phyloP scores from a whole-genome alignment of 2,888 invertebrate genomes.

The Aromia moschata region DNA sequence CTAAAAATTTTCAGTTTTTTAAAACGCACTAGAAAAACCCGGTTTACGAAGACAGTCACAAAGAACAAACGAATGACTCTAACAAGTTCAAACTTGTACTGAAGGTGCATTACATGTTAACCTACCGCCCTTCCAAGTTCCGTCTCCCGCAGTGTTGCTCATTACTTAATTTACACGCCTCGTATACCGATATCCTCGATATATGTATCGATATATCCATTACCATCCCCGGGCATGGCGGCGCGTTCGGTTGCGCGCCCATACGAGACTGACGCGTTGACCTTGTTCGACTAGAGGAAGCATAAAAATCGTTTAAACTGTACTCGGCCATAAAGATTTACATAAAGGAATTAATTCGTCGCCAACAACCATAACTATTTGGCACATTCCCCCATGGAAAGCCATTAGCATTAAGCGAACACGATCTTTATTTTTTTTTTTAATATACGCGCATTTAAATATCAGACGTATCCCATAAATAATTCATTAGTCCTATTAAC shows the following conservation, averaged over 20 bases:
- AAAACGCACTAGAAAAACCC: too few relatives aligned
- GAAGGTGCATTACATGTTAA: too few relatives aligned
- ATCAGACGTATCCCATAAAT: neutral
- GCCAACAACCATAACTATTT: conserved; percentile 19
- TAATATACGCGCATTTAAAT: neutral
- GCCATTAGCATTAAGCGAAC: conserved; percentile 8
- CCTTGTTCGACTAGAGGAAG: conserved; percentile 14
- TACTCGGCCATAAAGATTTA: conserved; percentile 19
- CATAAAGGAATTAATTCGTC: conserved; percentile 19
- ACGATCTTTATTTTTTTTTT: conserved; percentile 4
- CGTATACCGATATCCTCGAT: too few relatives aligned
- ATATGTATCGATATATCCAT: too few relatives aligned
- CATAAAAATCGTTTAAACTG: conserved; percentile 21
- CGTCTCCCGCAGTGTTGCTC: too few relatives aligned
- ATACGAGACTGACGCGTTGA: neutral
- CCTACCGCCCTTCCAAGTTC: too few relatives aligned
- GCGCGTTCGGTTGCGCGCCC: conserved; percentile 9
- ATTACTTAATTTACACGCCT: too few relatives aligned
- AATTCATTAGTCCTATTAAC: neutral
- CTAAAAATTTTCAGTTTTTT: too few relatives aligned
- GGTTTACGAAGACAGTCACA: too few relatives aligned
- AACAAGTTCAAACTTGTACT: too few relatives aligned
- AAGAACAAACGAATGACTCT: too few relatives aligned
- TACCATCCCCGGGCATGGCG: too few relatives aligned
- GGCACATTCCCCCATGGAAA: conserved; percentile 16